Conservation (phyloP, 92 coral and sea anemone genomes). For the Palythoa caribaeorum region DNA sequence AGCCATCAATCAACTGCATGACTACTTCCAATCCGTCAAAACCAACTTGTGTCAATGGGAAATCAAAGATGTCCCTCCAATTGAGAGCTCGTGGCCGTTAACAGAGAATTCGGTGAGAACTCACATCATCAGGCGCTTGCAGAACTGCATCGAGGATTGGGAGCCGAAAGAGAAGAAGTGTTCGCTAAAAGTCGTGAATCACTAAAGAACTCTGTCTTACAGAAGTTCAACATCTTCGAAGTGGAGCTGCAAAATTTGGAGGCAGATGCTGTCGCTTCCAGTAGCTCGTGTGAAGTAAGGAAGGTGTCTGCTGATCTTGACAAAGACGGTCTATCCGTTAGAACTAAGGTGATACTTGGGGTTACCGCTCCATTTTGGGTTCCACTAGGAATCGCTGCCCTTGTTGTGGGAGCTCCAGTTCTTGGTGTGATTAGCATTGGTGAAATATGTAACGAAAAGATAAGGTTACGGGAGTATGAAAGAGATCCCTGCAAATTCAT, state of each 20-base stretch:
- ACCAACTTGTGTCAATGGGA: conserved; percentile 22
- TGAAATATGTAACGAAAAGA: conserved; percentile 38
- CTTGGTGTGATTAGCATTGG: conserved; percentile 45
- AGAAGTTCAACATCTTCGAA: not conserved
- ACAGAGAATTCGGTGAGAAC: conserved; percentile 14
- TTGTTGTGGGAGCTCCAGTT: conserved; percentile 51
- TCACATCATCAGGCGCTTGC: conserved; percentile 23
- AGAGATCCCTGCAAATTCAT: conserved; percentile 48
- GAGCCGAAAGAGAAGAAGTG: conserved; percentile 27
- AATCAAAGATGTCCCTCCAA: not conserved
- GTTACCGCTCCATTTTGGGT: conserved; percentile 63
- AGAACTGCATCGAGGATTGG: conserved; percentile 20
- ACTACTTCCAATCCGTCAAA: not conserved
- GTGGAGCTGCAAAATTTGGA: not conserved
- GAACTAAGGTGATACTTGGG: conserved; percentile 35
- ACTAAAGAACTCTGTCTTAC: not conserved
- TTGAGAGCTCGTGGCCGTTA: not conserved
- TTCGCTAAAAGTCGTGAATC: not conserved
- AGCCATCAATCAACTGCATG: not conserved
- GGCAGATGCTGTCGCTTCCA: not conserved
- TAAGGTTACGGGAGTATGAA: conserved; percentile 15
- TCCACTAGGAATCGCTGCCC: conserved; percentile 58
- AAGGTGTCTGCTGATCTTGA: not conserved
- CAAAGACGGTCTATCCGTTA: not conserved
- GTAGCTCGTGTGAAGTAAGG: not conserved